Percentiles rank a stretch among this genome's conserved stretches.
phyloP scores from a whole-genome alignment of 64 coral and sea anemone genomes.

The Cladopsammia gracilis region DNA sequence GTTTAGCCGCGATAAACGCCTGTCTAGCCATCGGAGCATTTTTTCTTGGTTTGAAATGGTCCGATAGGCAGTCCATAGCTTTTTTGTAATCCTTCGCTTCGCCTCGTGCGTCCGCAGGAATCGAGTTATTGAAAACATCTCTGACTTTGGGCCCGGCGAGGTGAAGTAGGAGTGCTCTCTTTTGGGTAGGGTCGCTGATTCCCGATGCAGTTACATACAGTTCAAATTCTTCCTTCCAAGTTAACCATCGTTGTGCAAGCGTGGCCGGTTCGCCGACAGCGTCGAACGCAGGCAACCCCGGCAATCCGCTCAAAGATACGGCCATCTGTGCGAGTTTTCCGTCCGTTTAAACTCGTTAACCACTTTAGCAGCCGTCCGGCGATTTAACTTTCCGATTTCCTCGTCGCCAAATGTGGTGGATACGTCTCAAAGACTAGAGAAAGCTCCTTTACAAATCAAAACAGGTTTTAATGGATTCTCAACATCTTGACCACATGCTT shows the following conservation, averaged over 20 bases:
- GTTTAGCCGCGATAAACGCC: slow-evolving; percentile 37
- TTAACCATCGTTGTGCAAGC: slow-evolving; percentile 55
- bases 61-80: slow-evolving; percentile 59
- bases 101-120: background rate
- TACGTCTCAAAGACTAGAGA: no score
- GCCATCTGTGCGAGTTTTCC: slow-evolving; percentile 53
- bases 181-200: slow-evolving; percentile 45
- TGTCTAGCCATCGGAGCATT: slow-evolving; percentile 67
- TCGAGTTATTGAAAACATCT: slow-evolving; percentile 32
- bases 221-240: slow-evolving; percentile 59
- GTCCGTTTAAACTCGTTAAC: background rate
- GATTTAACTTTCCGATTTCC: background rate
- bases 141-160: slow-evolving; percentile 36
- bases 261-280: no score
- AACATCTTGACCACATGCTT: no score
- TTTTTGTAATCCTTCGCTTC: slow-evolving; percentile 54
- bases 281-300: slow-evolving; percentile 42
- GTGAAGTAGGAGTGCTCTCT: slow-evolving; percentile 57
- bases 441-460: no score
- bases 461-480: no score
- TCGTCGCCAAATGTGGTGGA: background rate
- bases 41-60: slow-evolving; percentile 65
- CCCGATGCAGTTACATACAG: slow-evolving; percentile 51
- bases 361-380: background rate
- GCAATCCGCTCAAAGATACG: slow-evolving; percentile 55